Conservation (phyloP, 2,797 vertebrate species). For the Pipistrellus kuhlii region DNA sequence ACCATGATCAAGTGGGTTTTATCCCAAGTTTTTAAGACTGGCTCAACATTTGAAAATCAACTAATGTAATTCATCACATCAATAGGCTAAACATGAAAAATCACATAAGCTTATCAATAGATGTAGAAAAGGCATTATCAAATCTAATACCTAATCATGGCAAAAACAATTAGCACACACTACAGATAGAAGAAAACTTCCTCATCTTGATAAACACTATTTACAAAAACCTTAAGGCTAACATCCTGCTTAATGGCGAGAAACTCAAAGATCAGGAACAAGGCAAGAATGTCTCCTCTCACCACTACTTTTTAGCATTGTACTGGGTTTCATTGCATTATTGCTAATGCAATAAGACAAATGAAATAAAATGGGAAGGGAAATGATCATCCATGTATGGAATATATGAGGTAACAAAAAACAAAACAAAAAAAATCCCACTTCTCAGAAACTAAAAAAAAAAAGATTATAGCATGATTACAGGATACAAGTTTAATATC, state of each 20-base stretch:
- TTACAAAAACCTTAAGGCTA: not conserved
- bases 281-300: not conserved
- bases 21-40: not conserved
- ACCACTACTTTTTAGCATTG: not conserved
- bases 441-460: not conserved
- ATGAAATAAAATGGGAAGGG: not conserved
- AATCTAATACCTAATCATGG: not conserved
- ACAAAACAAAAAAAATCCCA: not conserved
- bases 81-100: not conserved
- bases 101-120: not conserved
- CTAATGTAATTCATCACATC: not conserved
- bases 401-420: not conserved
- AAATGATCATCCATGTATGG: not conserved
- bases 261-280: not conserved
- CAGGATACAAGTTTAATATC: not conserved
- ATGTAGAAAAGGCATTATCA: not conserved
- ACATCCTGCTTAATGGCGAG: not conserved
- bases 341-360: not conserved
- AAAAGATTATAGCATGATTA: not conserved
- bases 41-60: not conserved
- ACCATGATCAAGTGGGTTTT: not conserved
- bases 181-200: not conserved
- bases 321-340: not conserved
- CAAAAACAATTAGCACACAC: not conserved
- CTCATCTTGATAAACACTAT: not conserved